Evolutionary conservation across 2,113 vertebrate genomes (phyloP).

Genomic region (Burhinus oedicnemus): DNA sequence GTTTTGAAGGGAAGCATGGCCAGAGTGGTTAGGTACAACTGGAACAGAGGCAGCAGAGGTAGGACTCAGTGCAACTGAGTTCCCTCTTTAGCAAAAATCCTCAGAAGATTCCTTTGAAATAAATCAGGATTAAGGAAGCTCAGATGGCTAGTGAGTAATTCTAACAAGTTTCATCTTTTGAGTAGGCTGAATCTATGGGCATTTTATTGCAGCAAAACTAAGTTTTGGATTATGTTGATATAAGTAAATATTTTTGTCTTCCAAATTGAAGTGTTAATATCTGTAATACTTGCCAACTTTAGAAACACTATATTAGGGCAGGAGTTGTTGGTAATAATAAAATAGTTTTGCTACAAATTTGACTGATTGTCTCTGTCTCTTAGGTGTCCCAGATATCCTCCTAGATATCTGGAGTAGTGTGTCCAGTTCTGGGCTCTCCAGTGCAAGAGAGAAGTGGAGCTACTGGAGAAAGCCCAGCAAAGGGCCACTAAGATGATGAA

Average conservation of each 20-base stretch:
- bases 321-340: neutral
- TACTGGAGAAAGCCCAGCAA: neutral
- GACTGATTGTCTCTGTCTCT: neutral
- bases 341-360: neutral
- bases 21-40: neutral
- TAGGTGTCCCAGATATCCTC: neutral
- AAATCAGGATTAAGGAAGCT: neutral
- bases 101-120: neutral
- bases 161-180: neutral
- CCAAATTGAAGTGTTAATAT: neutral
- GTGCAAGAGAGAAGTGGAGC: neutral
- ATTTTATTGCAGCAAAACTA: neutral
- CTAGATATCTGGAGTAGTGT: neutral
- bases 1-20: neutral
- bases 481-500: neutral
- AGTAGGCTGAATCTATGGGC: neutral
- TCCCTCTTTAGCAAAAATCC: neutral
- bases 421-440: neutral
- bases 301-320: neutral
- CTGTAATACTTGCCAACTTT: neutral
- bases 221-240: neutral
- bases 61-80: fast-evolving
- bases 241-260: neutral
- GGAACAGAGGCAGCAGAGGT: neutral
- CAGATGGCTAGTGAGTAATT: neutral